Conservation (phyloP, 2,888 invertebrate genomes). For the Caenorhabditis zanzibari region DNA sequence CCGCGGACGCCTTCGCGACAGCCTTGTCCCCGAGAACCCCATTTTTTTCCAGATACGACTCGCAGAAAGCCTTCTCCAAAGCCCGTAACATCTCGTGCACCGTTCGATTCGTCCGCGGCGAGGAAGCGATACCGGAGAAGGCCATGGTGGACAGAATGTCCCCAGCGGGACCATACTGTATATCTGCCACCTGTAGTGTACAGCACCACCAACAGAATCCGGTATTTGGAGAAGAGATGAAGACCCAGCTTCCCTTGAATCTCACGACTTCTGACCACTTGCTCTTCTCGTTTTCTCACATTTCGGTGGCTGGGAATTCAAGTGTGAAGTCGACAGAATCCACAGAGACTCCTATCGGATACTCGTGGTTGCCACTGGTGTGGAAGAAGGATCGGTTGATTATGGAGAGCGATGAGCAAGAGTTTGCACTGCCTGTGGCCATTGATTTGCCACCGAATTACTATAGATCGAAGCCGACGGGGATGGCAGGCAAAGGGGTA, state of each 20-base stretch:
- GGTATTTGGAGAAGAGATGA: conserved; percentile 86
- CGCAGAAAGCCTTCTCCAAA: conserved; percentile 83
- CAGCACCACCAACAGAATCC: conserved; percentile 83
- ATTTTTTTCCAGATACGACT: conserved; percentile 74
- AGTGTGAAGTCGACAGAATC: conserved; percentile 76
- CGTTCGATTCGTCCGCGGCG: conserved; percentile 89
- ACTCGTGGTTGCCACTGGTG: conserved; percentile 93
- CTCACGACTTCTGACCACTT: conserved; percentile 92
- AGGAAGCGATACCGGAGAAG: conserved; percentile 84
- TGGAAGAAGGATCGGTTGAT: conserved; percentile 87
- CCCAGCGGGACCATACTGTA: conserved; percentile 75
- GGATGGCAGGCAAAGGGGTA: conserved; percentile 91
- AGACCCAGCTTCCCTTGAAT: conserved; percentile 92
- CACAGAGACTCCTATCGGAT: conserved; percentile 89
- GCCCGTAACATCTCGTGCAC: conserved; percentile 96
- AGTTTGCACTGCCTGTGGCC: conserved; percentile 89
- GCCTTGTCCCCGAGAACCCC: neutral
- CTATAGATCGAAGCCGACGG: conserved; percentile 92
- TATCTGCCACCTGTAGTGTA: conserved; percentile 74
- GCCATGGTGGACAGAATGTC: conserved; percentile 76
- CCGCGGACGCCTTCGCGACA: too few species aligned
- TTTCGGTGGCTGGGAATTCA: conserved; percentile 89
- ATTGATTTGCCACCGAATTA: conserved; percentile 93
- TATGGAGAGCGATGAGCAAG: conserved; percentile 90
- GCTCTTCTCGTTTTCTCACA: conserved; percentile 95